phyloP scores from a whole-genome alignment of 2,113 vertebrate species.

The Dermatemys mawii region DNA sequence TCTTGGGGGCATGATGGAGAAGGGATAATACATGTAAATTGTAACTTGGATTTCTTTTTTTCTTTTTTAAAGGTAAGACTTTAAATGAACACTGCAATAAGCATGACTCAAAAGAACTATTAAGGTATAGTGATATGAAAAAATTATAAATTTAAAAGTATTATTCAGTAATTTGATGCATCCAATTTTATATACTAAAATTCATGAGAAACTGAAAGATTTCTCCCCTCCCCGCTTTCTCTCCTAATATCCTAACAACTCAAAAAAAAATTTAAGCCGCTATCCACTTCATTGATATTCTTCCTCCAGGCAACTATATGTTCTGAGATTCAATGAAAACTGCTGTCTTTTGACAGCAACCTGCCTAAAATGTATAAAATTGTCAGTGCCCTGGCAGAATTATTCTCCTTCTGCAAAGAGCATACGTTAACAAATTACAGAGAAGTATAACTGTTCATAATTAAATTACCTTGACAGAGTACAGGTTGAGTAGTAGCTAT shows the following conservation, averaged over 20 bases:
- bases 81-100: background rate
- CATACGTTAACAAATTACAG: conserved; percentile 74
- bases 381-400: conserved; percentile 56
- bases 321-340: conserved; percentile 71
- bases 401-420: conserved; percentile 50
- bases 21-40: background rate
- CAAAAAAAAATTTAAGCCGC: conserved; percentile 32
- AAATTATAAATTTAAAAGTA: background rate
- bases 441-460: conserved; percentile 73
- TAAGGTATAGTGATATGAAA: background rate
- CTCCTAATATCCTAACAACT: conserved; percentile 26
- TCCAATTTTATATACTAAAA: conserved; percentile 2
- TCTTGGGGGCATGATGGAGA: background rate
- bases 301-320: conserved; percentile 50
- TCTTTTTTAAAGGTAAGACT: background rate
- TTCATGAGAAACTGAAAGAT: background rate
- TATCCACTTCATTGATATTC: conserved; percentile 67
- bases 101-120: background rate
- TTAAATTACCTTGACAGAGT: conserved; percentile 72
- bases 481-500: conserved; percentile 62
- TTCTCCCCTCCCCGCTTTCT: background rate
- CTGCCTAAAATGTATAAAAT: conserved; percentile 71
- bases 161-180: background rate
- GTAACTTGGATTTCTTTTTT: background rate
- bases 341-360: conserved; percentile 63